Percentiles rank a stretch among this genome's conserved stretches.
Evolutionary conservation across 1,140 invertebrate genomes (phyloP).

Genomic region (Drosophila lini): DNA sequence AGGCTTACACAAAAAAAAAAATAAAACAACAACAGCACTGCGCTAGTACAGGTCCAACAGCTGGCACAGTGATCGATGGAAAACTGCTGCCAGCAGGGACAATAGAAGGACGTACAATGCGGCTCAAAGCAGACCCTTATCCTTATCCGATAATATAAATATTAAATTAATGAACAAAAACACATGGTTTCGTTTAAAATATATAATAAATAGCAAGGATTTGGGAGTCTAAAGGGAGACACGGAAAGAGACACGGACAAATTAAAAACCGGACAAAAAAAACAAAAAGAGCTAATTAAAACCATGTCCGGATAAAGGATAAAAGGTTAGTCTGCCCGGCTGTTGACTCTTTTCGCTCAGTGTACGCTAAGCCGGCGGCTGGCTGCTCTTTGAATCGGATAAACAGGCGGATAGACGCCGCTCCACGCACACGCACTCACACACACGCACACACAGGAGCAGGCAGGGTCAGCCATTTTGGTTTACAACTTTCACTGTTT

Average conservation of each 20-base stretch:
- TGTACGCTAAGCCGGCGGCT: slow-evolving; percentile 48
- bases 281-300: not conserved
- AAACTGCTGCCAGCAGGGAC: not conserved
- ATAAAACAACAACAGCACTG: not conserved
- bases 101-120: not conserved
- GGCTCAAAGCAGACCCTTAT: too few species aligned
- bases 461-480: slow-evolving; percentile 52
- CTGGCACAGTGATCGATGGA: slow-evolving; percentile 24
- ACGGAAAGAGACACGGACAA: too few species aligned
- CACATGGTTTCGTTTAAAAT: too few species aligned
- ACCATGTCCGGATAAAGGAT: not conserved
- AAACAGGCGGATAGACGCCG: slow-evolving; percentile 61
- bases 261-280: too few species aligned
- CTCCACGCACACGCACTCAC: slow-evolving; percentile 24
- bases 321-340: not conserved
- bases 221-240: too few species aligned
- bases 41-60: slow-evolving; percentile 46
- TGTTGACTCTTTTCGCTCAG: slow-evolving; percentile 17
- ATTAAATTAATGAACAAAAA: too few species aligned
- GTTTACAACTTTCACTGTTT: slow-evolving; percentile 69
- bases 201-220: too few species aligned
- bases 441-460: slow-evolving; percentile 21
- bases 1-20: not conserved
- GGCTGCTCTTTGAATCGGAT: slow-evolving; percentile 29
- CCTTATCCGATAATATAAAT: too few species aligned